Percentiles rank a stretch among this genome's conserved stretches.
These are phyloP conservation scores for Apotomis capreana DNA, from an alignment of 2,888 invertebrate genomes.

Conservation along the genomic window DNA sequence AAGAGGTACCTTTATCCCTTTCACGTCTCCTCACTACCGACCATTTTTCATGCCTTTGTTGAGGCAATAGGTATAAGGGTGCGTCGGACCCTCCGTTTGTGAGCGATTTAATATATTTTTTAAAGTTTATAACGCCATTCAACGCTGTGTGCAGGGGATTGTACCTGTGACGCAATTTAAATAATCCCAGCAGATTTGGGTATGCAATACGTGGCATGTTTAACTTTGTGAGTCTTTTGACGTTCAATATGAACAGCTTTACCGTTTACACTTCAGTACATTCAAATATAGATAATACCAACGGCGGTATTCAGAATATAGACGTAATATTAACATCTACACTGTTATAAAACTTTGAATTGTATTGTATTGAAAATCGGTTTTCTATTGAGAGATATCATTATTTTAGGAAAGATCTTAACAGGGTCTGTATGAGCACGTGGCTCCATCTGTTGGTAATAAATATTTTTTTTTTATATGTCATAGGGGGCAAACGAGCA, in stretches of 20 bases:
- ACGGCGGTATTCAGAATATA: no score
- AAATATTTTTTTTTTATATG: no score
- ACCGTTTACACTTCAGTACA: not conserved
- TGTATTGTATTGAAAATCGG: no score
- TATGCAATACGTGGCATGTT: not conserved
- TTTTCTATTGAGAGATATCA: no score
- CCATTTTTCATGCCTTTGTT: conserved; percentile 81
- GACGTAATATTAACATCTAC: no score
- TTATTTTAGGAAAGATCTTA: no score
- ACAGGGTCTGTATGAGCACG: no score
- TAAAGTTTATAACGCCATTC: conserved; percentile 51
- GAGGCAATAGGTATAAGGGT: conserved; percentile 72
- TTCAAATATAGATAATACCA: not conserved
- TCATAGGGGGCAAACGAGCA: no score
- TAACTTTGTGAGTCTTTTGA: not conserved
- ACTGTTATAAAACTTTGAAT: no score
- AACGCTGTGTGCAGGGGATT: conserved; percentile 29
- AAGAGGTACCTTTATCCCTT: conserved; percentile 76
- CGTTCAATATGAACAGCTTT: not conserved
- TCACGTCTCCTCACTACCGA: conserved; percentile 68
- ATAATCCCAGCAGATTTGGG: conserved; percentile 27
- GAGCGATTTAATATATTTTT: conserved; percentile 61
- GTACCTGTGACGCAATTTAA: conserved; percentile 28
- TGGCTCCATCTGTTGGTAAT: no score
- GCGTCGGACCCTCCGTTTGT: conserved; percentile 58